These are phyloP conservation scores for Syrista parreyssii DNA, from an alignment of 2,888 invertebrate species.

Conservation along the genomic window DNA sequence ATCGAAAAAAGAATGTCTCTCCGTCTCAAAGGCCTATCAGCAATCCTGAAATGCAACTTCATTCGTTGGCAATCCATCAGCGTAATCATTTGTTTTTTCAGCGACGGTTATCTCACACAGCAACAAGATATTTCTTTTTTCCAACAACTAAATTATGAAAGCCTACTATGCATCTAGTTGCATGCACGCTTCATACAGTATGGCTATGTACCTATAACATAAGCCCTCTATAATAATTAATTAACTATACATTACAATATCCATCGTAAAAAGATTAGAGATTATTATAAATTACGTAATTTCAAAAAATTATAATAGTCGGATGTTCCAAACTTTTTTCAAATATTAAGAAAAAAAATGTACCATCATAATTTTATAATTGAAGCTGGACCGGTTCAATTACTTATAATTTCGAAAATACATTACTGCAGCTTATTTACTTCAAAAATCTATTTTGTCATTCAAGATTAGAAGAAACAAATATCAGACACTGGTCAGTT, in stretches of 20 bases:
- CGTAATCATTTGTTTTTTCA: slow-evolving; percentile 34
- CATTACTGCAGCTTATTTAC: background rate
- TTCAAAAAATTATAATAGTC: no score
- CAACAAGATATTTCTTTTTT: slow-evolving; percentile 19
- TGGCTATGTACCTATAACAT: slow-evolving; percentile 23
- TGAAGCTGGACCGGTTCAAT: background rate
- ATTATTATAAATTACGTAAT: no score
- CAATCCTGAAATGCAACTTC: slow-evolving; percentile 14
- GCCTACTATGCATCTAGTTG: background rate
- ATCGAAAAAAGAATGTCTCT: background rate
- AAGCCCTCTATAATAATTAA: background rate
- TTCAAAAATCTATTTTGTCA: background rate
- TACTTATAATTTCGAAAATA: background rate
- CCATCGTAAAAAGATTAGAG: no score
- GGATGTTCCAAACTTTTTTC: no score
- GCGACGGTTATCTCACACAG: slow-evolving; percentile 27
- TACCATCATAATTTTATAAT: background rate
- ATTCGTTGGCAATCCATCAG: slow-evolving; percentile 34
- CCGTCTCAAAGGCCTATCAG: slow-evolving; percentile 2
- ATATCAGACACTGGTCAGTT: background rate
- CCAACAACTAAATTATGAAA: slow-evolving; percentile 20
- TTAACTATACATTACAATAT: background rate
- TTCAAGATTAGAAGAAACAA: background rate
- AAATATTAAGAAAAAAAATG: background rate
- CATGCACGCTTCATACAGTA: slow-evolving; percentile 16